Base-by-base conservation (phyloP, 2,888 invertebrate genomes). In the Eremobia ochroleuca region DNA sequence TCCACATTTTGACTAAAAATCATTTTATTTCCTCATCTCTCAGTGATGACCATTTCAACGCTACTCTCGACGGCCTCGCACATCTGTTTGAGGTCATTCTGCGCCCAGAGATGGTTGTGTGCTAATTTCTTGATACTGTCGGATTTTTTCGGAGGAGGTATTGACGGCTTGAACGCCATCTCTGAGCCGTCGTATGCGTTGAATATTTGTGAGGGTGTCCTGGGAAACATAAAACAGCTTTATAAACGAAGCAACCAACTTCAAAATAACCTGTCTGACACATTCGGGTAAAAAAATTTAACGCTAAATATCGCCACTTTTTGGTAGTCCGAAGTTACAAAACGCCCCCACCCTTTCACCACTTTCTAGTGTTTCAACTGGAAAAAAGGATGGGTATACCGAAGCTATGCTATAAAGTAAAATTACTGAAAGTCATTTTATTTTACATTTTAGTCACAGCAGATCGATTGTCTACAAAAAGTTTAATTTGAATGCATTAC, bases 151-250 rank as follows among this genome's bases (percentile, higher is more conserved):
- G 98, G 98, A 62, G 98, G 94, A n/a, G 98, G 97, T 34, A 98
- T 97, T 0, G 98, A 91, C 0, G 98, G 98, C 92, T 98, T 98
- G 92, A 98, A 98, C 6, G 97, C 96, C 97, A 98, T 98, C 90
- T 97, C 95, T 0, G 97, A 97, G 75, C 98, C 98, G 92, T 98
- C 97, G 93, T 97, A 98, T 69, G 97, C 95, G 1, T 94, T 94
- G 89, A 97, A 98, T 37, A 98, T 94, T 85, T 98, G 97, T 69
- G 97, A 97, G 0, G 98, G 97, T 0, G 97, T 94, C 88, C 98
- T 98, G 93, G 6, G 18, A 76, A 28, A 49, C 1, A 49, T 13
- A 34, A 62, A n/a, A 18, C 4, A 0, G 2, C 34, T 21, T n/a
- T 3, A 34, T 18, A 18, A 25, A 49, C 31, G 13, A 25, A 58